These are phyloP conservation scores for Rhynchopsitta pachyrhyncha DNA, from an alignment of 2,113 vertebrate species.

Conservation along the genomic window DNA sequence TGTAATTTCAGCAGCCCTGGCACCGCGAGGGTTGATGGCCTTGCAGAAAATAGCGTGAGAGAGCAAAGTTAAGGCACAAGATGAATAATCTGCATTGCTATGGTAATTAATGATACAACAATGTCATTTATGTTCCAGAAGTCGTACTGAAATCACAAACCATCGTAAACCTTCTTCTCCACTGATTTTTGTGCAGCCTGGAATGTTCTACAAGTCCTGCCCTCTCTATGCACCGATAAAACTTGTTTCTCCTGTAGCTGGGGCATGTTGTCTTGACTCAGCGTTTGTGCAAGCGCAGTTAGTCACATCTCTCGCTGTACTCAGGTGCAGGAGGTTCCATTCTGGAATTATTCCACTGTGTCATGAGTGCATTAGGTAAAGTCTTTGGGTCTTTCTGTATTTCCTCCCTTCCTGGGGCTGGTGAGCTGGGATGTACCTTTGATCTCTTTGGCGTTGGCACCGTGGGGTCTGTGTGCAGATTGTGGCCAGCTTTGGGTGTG, in stretches of 20 bases:
- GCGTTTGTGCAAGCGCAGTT: not conserved
- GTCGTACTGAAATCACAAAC: not conserved
- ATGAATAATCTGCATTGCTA: not conserved
- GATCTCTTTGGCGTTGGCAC: not conserved
- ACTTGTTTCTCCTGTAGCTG: not conserved
- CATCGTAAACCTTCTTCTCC: not conserved
- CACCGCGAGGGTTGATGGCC: not conserved
- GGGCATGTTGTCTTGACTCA: not conserved
- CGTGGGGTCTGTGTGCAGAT: accelerated
- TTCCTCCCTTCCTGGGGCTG: not conserved
- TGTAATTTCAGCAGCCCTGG: conserved; percentile 8
- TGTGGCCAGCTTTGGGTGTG: accelerated
- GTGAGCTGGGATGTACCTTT: not conserved
- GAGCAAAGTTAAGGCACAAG: not conserved
- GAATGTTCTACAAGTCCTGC: not conserved
- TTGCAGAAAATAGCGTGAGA: not conserved
- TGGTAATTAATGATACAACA: not conserved
- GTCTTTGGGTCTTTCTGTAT: not conserved
- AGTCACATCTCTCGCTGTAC: not conserved
- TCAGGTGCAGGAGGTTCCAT: not conserved
- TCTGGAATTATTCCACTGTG: not conserved
- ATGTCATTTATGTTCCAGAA: not conserved
- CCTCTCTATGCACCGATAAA: not conserved
- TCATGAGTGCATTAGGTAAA: not conserved
- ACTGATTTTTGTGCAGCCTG: not conserved